Evolutionary conservation across 23 tunicate genomes (phyloP), one percentile per base, ranked within the genome.

Genomic region (Trididemnum clinides): DNA sequence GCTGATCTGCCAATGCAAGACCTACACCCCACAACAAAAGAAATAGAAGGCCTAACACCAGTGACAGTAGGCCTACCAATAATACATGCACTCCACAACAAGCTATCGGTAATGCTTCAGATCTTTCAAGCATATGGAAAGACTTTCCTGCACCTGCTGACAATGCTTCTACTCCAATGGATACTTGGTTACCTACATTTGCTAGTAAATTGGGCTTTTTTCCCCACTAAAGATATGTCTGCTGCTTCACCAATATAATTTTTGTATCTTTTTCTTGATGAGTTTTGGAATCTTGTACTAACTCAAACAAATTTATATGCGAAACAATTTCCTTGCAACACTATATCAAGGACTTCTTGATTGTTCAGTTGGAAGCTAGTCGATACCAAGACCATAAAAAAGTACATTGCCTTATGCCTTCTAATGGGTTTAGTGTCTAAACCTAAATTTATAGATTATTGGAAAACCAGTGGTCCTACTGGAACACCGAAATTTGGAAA

Each of bases 11-110:
- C 69, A 66, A 66, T 66, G 75, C 75, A 66, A 66, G 75, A 66
- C 75, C 75, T 31, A 66, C 75, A 66, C 75, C 75, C 75, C 75
- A 66, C 75, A 66, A 66, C 75, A 66, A 66, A 66, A 66, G 75
- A 66, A 66, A 66, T 36, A 66, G 75, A 31, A 62, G 27, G 26
- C 4, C 37, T 66, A 66, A 66, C 75, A 66, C 75, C 75, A 66
- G 75, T 31, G 37, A 66, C 75, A 44, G 69, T 66, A 31, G 75
- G 75, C 75, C 37, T 66, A 66, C 75, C 75, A n/a, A n/a, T n/a
- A 66, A 10, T 5, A 66, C 6, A 19, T 44, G 25, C 25, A 28
- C 75, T 66, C 75, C 75, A 66, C 75, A 66, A 31, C 75, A 66
- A 66, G 30, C 37, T 66, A 31, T 37, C 36, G 37, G 37, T 66